phyloP scores from a whole-genome alignment of 2,113 vertebrate genomes.

The Tamias sibiricus region DNA sequence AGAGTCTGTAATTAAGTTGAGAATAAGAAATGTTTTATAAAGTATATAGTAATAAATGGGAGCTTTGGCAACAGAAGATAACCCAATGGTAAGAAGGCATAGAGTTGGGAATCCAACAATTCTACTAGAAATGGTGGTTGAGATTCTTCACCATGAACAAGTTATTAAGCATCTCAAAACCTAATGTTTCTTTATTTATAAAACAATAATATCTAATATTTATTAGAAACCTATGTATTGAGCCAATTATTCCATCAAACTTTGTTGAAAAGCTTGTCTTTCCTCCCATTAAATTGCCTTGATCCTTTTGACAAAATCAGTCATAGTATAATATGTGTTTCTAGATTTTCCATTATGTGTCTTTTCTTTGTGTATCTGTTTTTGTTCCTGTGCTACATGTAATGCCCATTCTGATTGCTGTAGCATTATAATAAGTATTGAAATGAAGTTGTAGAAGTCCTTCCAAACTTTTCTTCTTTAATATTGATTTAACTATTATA shows the following conservation, averaged over 20 bases:
- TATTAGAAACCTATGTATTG: neutral
- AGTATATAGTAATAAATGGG: neutral
- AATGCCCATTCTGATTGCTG: neutral
- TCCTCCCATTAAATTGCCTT: neutral
- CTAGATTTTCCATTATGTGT: neutral
- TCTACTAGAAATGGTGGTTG: neutral
- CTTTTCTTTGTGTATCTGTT: neutral
- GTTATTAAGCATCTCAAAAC: neutral
- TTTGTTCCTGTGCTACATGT: no score
- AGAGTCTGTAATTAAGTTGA: neutral
- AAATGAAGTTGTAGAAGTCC: neutral
- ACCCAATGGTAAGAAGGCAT: neutral
- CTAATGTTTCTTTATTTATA: neutral
- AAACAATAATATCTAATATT: neutral
- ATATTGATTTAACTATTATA: neutral
- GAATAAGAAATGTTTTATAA: neutral
- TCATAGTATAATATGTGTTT: neutral
- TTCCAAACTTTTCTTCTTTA: neutral
- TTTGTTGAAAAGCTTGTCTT: neutral
- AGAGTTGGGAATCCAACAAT: neutral
- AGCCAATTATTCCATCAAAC: neutral
- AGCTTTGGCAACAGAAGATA: neutral
- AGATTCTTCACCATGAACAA: neutral
- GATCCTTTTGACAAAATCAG: neutral
- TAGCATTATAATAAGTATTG: neutral